Evolutionary conservation across 1,140 invertebrate genomes (phyloP).

Genomic region (Parasteatoda tepidariorum): DNA sequence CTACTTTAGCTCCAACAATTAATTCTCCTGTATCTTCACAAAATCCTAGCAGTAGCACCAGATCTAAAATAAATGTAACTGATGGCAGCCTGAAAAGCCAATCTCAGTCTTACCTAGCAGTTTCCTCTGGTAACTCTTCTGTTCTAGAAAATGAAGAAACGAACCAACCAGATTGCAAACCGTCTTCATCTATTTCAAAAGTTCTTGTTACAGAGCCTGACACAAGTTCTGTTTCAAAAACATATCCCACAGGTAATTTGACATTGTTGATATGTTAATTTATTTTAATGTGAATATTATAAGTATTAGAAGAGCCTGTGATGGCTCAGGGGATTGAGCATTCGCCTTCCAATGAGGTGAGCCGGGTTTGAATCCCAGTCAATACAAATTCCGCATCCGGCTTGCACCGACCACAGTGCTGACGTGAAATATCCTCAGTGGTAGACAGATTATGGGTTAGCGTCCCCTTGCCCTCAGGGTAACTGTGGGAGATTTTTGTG

Average conservation of each 20-base stretch:
- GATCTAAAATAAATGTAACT: constrained; percentile 17
- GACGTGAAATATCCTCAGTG: too few species aligned
- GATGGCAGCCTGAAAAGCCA: not conserved
- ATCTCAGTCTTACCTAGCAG: not conserved
- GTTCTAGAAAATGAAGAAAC: constrained; percentile 16
- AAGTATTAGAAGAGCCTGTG: too few species aligned
- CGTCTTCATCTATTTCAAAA: constrained; percentile 59
- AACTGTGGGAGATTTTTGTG: too few species aligned
- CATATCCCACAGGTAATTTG: constrained; percentile 65
- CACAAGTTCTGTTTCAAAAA: constrained; percentile 69
- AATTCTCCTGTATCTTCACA: constrained; percentile 46
- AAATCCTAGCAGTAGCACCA: constrained; percentile 44
- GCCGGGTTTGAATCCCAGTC: too few species aligned
- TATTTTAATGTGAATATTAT: too few species aligned
- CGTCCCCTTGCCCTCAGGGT: too few species aligned
- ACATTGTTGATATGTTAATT: too few species aligned
- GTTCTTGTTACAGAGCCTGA: constrained; percentile 71
- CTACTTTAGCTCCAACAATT: constrained; percentile 21
- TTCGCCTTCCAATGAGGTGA: too few species aligned
- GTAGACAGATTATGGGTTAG: too few species aligned
- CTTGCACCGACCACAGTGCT: too few species aligned
- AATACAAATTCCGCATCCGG: too few species aligned
- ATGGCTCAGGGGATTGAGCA: too few species aligned
- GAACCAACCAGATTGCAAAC: constrained; percentile 1
- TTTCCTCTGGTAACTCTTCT: constrained; percentile 16